Percentiles rank a stretch among this genome's conserved stretches.
These are phyloP conservation scores for Archegozetes longisetosus DNA, from an alignment of 1,140 invertebrate species.

Conservation along the genomic window DNA sequence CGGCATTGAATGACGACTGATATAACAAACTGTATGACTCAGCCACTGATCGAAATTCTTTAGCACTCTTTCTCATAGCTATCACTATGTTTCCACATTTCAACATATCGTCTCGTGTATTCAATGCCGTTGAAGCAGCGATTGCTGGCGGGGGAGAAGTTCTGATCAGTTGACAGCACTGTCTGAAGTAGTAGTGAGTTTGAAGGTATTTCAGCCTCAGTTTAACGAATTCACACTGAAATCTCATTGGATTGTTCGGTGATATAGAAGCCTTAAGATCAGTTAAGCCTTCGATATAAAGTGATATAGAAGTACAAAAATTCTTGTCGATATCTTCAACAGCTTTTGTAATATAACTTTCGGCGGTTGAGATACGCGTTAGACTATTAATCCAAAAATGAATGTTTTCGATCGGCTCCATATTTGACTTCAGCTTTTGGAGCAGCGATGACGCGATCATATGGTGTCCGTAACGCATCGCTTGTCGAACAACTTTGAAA, in stretches of 20 bases:
- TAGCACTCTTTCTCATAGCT: constrained; percentile 49
- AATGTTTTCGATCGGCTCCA: constrained; percentile 51
- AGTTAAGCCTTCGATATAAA: constrained; percentile 42
- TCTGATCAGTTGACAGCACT: constrained; percentile 60
- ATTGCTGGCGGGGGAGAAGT: constrained; percentile 84
- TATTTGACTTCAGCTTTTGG: constrained; percentile 18
- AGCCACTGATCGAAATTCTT: constrained; percentile 53
- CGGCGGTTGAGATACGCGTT: constrained; percentile 31
- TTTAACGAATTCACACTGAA: constrained; percentile 58
- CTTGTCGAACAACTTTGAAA: constrained; percentile 69
- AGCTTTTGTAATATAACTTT: constrained; percentile 26
- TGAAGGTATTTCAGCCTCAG: constrained; percentile 58
- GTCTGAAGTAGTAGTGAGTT: constrained; percentile 51
- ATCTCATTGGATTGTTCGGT: constrained; percentile 34
- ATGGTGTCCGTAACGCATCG: constrained; percentile 44
- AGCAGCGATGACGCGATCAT: constrained; percentile 27
- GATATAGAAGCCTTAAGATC: constrained; percentile 42
- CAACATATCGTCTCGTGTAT: constrained; percentile 60
- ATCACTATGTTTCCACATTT: constrained; percentile 52
- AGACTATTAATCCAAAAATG: constrained; percentile 76
- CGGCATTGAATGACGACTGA: constrained; percentile 82
- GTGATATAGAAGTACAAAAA: constrained; percentile 17
- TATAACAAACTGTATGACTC: constrained; percentile 65
- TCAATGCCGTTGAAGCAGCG: constrained; percentile 56
- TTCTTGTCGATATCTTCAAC: constrained; percentile 7